These are phyloP conservation scores for Lepidocyrtinus sp. DNA, from an alignment of 2,888 invertebrate species.

Conservation along the genomic window DNA sequence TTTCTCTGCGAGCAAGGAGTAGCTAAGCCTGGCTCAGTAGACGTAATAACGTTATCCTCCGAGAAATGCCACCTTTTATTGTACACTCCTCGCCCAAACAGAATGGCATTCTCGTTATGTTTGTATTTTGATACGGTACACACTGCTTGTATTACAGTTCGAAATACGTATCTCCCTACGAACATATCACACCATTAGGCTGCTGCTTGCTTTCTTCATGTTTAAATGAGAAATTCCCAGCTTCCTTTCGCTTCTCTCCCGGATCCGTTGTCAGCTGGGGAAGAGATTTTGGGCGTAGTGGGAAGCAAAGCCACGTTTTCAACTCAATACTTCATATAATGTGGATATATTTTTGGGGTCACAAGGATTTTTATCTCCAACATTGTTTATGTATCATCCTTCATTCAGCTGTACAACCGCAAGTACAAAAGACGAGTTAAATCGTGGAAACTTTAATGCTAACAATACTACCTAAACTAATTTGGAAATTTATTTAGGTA, in stretches of 20 bases:
- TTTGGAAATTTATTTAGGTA: too few relatives aligned
- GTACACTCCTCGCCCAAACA: not conserved
- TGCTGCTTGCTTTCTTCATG: not conserved
- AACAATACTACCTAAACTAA: too few relatives aligned
- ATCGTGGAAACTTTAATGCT: too few relatives aligned
- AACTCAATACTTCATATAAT: slow-evolving; percentile 2
- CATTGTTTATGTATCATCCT: not conserved
- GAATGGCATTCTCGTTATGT: not conserved
- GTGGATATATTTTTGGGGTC: slow-evolving; percentile 42
- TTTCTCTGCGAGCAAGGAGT: too few relatives aligned
- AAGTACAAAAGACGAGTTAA: too few relatives aligned
- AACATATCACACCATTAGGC: not conserved
- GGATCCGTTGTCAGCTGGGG: slow-evolving; percentile 55
- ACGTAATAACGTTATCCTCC: not conserved
- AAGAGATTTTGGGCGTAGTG: slow-evolving; percentile 54
- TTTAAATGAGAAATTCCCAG: slow-evolving; percentile 35
- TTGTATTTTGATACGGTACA: not conserved
- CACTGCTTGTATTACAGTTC: not conserved
- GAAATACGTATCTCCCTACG: not conserved
- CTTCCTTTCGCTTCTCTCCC: slow-evolving; percentile 24
- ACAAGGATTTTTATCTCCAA: slow-evolving; percentile 29
- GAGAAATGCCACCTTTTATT: not conserved
- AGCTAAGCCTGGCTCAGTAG: too few relatives aligned
- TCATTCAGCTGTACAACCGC: too few relatives aligned
- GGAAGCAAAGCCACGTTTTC: slow-evolving; percentile 46